Evolutionary conservation across 2,797 vertebrate species (phyloP).

Genomic region (Mionectes olivaceus): DNA sequence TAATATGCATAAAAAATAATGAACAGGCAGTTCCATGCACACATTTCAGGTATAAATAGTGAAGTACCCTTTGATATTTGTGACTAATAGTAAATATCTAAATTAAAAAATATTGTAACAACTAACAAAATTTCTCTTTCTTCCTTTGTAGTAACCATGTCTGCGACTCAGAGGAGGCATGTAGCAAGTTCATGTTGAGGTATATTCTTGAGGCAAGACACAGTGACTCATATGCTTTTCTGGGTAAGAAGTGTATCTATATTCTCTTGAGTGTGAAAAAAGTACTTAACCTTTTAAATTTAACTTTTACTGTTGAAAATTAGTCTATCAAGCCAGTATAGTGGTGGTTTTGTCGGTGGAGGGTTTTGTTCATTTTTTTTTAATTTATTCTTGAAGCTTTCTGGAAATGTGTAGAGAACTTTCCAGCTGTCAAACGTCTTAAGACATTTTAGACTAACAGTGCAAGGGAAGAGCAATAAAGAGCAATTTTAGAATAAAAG

Average conservation of each 20-base stretch:
- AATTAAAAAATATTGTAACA: neutral
- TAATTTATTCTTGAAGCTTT: neutral
- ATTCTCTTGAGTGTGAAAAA: neutral
- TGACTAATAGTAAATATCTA: neutral
- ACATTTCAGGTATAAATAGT: neutral
- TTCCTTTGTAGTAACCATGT: conserved; percentile 53
- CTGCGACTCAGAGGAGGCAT: neutral
- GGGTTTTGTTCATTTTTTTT: neutral
- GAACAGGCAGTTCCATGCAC: neutral
- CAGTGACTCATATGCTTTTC: neutral
- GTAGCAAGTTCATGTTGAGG: conserved; percentile 27
- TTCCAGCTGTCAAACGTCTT: neutral
- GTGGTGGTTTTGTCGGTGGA: neutral
- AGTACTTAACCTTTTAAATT: neutral
- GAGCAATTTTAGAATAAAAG: neutral
- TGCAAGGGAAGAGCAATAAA: neutral
- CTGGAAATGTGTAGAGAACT: neutral
- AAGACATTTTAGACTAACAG: neutral
- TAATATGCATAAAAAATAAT: neutral
- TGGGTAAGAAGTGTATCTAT: conserved; percentile 46
- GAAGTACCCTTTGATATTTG: neutral
- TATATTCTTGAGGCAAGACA: conserved; percentile 28
- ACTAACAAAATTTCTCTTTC: neutral
- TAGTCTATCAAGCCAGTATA: neutral
- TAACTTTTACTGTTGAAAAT: neutral